Evolutionary conservation across 2,888 invertebrate species (phyloP).

Genomic region (Norana najaformis): DNA sequence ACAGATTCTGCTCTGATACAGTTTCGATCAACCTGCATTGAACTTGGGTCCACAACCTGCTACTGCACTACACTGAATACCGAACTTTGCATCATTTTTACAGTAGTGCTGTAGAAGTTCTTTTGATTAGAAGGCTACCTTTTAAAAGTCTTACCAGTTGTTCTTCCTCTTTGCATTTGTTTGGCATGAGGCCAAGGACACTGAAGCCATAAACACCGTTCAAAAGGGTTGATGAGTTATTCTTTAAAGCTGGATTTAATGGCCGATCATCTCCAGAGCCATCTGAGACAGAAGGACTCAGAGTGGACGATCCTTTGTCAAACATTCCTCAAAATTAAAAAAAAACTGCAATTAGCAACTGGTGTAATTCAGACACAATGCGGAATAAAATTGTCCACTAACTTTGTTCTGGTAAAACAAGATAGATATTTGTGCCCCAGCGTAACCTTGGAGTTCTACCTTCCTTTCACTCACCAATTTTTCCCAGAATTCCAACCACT

Average conservation of each 20-base stretch:
- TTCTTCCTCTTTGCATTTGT: neutral
- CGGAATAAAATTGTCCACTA: no score
- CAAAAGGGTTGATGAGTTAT: neutral
- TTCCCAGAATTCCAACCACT: neutral
- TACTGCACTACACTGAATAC: no score
- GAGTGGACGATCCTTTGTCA: neutral
- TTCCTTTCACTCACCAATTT: neutral
- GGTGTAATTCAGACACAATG: neutral
- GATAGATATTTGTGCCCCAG: neutral
- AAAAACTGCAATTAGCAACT: neutral
- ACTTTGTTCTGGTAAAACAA: neutral
- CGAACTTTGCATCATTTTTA: neutral
- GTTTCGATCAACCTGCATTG: no score
- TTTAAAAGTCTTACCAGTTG: neutral
- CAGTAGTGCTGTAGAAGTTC: no score
- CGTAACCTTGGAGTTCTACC: no score
- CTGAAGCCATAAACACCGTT: constrained; percentile 16
- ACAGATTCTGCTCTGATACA: no score
- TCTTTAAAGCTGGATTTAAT: constrained; percentile 20
- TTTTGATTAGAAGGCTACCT: no score
- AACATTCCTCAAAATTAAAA: neutral
- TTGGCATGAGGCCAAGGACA: neutral
- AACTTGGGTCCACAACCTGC: no score
- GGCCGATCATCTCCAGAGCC: constrained; percentile 22
- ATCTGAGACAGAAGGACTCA: neutral